phyloP scores from a whole-genome alignment of 2,888 invertebrate species.

The Nephrotoma flavescens region DNA sequence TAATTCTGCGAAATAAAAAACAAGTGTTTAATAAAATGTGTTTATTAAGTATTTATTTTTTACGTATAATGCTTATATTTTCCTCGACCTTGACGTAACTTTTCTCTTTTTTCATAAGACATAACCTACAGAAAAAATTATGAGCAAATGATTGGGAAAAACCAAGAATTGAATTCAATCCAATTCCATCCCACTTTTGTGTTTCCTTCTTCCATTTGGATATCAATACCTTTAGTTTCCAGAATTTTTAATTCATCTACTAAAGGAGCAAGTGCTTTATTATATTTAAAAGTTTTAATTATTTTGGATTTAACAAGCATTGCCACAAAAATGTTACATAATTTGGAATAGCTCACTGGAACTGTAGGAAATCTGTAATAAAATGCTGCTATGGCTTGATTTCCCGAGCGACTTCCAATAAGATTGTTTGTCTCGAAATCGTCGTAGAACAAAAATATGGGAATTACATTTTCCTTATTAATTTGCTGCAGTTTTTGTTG shows the following conservation, averaged over 20 bases:
- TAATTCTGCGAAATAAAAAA: too few relatives aligned
- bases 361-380: slow-evolving; percentile 5
- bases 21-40: too few relatives aligned
- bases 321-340: background rate
- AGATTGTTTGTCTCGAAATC: too few relatives aligned
- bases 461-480: slow-evolving; percentile 6
- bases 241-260: slow-evolving; percentile 6
- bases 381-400: slow-evolving; percentile 5
- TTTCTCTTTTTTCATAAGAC: too few relatives aligned
- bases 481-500: background rate
- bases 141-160: too few relatives aligned
- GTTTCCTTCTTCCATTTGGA: background rate
- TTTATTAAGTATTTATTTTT: too few relatives aligned
- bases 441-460: slow-evolving; percentile 5
- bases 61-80: too few relatives aligned
- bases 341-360: slow-evolving; percentile 3
- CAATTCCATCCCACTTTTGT: background rate
- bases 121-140: too few relatives aligned
- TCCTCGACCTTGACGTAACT: too few relatives aligned
- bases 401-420: slow-evolving; percentile 6
- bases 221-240: slow-evolving; percentile 2
- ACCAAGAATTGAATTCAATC: background rate
- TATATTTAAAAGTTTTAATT: background rate
- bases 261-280: background rate
- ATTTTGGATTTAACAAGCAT: slow-evolving; percentile 6